These are phyloP conservation scores for Montipora foliosa DNA, from an alignment of 64 coral and sea anemone genomes.

Conservation along the genomic window DNA sequence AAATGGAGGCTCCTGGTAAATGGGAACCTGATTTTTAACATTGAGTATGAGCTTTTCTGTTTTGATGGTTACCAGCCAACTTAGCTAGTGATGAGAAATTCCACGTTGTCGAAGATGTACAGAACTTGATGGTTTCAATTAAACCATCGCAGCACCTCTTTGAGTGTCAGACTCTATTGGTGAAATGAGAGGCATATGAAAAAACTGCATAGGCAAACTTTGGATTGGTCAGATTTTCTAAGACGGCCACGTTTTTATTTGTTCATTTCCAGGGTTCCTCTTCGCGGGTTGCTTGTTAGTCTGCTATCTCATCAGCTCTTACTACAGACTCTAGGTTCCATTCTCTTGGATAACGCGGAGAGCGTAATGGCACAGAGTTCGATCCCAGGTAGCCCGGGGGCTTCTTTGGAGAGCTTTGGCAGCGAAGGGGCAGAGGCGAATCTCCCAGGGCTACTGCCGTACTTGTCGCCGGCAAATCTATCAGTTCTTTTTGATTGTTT, in stretches of 20 bases:
- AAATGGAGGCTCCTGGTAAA: too few relatives aligned
- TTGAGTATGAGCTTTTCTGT: too few relatives aligned
- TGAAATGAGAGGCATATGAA: too few relatives aligned
- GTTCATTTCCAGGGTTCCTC: conserved; percentile 70
- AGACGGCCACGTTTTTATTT: neutral
- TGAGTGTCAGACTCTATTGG: too few relatives aligned
- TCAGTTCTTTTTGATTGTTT: conserved; percentile 97
- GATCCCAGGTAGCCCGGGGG: conserved; percentile 5
- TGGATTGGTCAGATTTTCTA: neutral
- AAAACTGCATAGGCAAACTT: too few relatives aligned
- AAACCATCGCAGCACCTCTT: too few relatives aligned
- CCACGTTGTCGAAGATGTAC: too few relatives aligned
- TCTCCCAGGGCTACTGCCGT: conserved; percentile 82
- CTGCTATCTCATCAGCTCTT: conserved; percentile 94
- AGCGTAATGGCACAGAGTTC: conserved; percentile 49
- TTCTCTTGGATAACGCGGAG: conserved; percentile 78
- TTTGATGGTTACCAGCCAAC: too few relatives aligned
- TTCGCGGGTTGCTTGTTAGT: conserved; percentile 89
- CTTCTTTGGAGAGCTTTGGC: conserved; percentile 43
- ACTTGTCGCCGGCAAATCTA: conserved; percentile 95
- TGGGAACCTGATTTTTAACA: too few relatives aligned
- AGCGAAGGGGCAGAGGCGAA: conserved; percentile 51
- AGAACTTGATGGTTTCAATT: too few relatives aligned
- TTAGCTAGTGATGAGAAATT: too few relatives aligned
- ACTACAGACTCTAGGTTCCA: conserved; percentile 89